These are phyloP conservation scores for Tetragonisca angustula DNA, from an alignment of 2,888 invertebrate genomes.

Conservation along the genomic window DNA sequence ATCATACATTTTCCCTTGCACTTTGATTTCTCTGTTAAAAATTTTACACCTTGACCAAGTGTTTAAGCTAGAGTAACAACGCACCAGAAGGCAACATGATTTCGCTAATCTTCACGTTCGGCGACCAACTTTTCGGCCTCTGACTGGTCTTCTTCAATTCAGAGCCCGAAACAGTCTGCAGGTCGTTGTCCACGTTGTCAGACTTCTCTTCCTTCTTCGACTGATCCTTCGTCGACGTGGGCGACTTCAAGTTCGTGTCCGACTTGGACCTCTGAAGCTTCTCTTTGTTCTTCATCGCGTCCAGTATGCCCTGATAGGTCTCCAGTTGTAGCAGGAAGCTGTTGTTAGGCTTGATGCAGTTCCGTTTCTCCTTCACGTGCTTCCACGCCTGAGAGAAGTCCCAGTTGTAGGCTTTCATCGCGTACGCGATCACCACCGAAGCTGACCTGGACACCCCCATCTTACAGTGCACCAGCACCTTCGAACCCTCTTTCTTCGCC, in stretches of 20 bases:
- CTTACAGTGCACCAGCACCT: slow-evolving; percentile 99
- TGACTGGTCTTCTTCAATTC: slow-evolving; percentile 79
- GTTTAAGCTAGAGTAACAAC: background rate
- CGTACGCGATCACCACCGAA: slow-evolving; percentile 98
- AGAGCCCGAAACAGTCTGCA: slow-evolving; percentile 73
- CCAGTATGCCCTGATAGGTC: slow-evolving; percentile 97
- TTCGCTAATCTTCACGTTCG: slow-evolving; percentile 87
- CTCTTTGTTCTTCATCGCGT: slow-evolving; percentile 98
- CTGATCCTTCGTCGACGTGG: slow-evolving; percentile 84
- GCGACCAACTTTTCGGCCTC: slow-evolving; percentile 91
- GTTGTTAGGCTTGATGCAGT: slow-evolving; percentile 97
- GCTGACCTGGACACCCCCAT: slow-evolving; percentile 99
- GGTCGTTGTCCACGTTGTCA: slow-evolving; percentile 66
- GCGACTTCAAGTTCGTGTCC: slow-evolving; percentile 93
- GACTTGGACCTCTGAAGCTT: slow-evolving; percentile 96
- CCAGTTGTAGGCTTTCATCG: slow-evolving; percentile 99
- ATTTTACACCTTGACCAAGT: too few relatives aligned
- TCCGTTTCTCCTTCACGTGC: slow-evolving; percentile 95
- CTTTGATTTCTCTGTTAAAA: too few relatives aligned
- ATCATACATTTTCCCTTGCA: too few relatives aligned
- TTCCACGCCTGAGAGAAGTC: slow-evolving; percentile 94
- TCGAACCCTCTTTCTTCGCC: slow-evolving; percentile 95
- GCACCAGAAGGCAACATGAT: slow-evolving; percentile 85
- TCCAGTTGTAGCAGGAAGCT: slow-evolving; percentile 97
- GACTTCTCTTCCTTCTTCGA: slow-evolving; percentile 78